Evolutionary conservation across 1,140 invertebrate genomes (phyloP), one percentile per base, ranked within the genome.

Genomic region (Euwallacea similis): DNA sequence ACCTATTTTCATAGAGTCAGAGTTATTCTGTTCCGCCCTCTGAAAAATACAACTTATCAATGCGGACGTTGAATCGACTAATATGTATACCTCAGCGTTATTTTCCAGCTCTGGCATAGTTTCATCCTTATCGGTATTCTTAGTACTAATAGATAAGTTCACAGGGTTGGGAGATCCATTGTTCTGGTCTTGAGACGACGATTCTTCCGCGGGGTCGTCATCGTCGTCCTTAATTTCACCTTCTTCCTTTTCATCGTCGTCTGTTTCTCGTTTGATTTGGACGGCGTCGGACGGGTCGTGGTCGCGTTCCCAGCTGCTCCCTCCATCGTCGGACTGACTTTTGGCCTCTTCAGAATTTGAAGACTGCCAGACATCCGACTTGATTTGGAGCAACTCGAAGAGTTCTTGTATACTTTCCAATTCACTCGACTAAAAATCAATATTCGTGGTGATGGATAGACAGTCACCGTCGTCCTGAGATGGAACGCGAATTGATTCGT

Each of bases 371-470:
- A 91, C 86, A 74, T 92, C 91, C 62, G 91, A 91, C 80, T 92
- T 92, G 69, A 94, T 93, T 83, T 93, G 91, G 72, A 94, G 81
- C 68, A 94, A 82, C 79, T 92, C 89, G 79, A 93, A 90, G 16
- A 94, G 81, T 81, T 93, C 91, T 82, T 91, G 88, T 80, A 94
- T 86, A 69, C 90, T 91, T 77, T 90, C 88, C 71, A 94, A 87
- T 83, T 93, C 91, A 75, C 87, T 87, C 50, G 91, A 92, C 87
- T 93, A 85, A n/a, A 85, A 88, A 53, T 46, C 1, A 11, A 56
- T 2, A 21, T 11, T 50, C 46, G 13, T 11, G 9, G 1, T 50
- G 46, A 50, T 11, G 6, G 9, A 50, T 11, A 2, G 46, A 33
- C 4, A 33, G 21, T 1, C 21, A 4, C 21, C 21, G 4, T 1